phyloP scores from a whole-genome alignment of 2,888 invertebrate genomes.

The Aphrophora alni region DNA sequence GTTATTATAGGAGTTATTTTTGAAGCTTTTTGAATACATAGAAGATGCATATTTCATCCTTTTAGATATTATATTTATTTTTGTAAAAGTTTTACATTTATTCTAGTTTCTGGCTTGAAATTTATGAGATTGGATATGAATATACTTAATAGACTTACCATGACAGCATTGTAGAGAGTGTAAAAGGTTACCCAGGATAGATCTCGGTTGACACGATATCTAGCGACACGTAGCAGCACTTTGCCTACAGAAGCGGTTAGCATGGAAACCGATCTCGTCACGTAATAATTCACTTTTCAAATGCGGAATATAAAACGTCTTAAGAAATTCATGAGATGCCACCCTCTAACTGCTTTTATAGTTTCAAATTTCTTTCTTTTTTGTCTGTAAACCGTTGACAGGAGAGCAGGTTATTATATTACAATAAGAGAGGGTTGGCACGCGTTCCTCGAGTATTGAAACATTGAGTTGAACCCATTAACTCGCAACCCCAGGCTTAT shows the following conservation, averaged over 20 bases:
- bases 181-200: not conserved
- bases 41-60: too few relatives aligned
- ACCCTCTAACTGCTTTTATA: slow-evolving; percentile 31
- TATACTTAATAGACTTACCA: too few relatives aligned
- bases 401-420: slow-evolving; percentile 12
- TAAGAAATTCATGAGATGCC: slow-evolving; percentile 34
- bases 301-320: slow-evolving; percentile 30
- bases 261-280: not conserved
- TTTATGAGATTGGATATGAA: too few relatives aligned
- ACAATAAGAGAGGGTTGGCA: slow-evolving; percentile 12
- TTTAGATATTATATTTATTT: too few relatives aligned
- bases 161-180: too few relatives aligned
- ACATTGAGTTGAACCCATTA: not conserved
- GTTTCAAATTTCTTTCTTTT: slow-evolving; percentile 31
- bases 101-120: too few relatives aligned
- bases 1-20: too few relatives aligned
- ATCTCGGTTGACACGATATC: not conserved
- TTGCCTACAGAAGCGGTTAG: not conserved
- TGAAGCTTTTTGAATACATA: too few relatives aligned
- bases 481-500: not conserved
- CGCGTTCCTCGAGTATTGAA: not conserved
- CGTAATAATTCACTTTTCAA: slow-evolving; percentile 27
- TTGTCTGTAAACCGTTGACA: not conserved
- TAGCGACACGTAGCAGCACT: not conserved
- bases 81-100: too few relatives aligned